Base-by-base conservation (phyloP, 2,113 vertebrate genomes). In the Aldabrachelys gigantea region DNA sequence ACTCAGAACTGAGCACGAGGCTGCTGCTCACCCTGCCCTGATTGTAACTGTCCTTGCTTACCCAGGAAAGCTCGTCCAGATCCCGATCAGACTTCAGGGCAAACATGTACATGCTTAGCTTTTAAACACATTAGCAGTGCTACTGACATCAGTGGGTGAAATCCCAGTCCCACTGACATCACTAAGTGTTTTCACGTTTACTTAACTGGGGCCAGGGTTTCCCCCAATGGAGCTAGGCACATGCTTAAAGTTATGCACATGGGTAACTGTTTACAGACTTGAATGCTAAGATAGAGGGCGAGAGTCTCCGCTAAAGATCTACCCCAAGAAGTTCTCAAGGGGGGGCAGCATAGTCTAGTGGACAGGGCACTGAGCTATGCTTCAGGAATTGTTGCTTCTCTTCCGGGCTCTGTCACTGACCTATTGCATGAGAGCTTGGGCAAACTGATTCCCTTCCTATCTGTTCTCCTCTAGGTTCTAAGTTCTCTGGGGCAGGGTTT, bases 101-200 rank as follows among this genome's bases (percentile, higher is more conserved):
- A 29, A 4, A 8, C 21, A 21, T 10, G 21, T 54, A 35, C 0
- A 35, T 84, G 75, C 7, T 80, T 80, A 13, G 11, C 9, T 29
- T 17, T 31, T 24, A 52, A 80, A 80, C 4, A 35, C 9, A 4
- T 0, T 0, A 52, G 53, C 17, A n/a, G 49, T 59, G 24, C 49
- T 5, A 80, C 75, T 8, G 2, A 9, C 72, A 54, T 82, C 19
- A 5, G 5, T 69, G 65, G 4, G 17, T 69, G 65, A 69, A n/a
- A n/a, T 17, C 35, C 21, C 1, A 4, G 9, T 22, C n/a, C 14
- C 85, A 0, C 0, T 1, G 76, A 75, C 78, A 6, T 69, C 47
- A 27, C 38, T 0, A 0, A 35, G 35, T n/a, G 35, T n/a, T 17
- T 69, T 69, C 6, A 69, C 17, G 8, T n/a, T n/a, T 8, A n/a